phyloP scores from a whole-genome alignment of 2,888 invertebrate genomes.

The Pseudolycoriella hygida region DNA sequence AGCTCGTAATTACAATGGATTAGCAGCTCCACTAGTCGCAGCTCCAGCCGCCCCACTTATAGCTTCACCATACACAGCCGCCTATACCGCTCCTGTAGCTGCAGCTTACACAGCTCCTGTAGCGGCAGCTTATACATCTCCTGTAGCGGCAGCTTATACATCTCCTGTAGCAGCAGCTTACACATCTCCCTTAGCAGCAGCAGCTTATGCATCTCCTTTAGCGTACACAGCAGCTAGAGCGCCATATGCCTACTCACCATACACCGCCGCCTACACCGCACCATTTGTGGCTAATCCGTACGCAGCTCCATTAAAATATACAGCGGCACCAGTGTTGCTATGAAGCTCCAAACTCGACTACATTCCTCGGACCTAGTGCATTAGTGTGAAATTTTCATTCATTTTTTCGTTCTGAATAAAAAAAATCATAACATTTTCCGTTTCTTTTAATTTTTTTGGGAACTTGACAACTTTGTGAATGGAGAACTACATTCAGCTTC shows the following conservation, averaged over 20 bases:
- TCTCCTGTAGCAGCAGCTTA: conserved; percentile 14
- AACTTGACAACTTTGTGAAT: no score
- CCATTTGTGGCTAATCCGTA: neutral
- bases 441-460: no score
- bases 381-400: no score
- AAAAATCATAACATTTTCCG: no score
- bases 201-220: no score
- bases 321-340: neutral
- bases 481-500: no score
- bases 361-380: no score
- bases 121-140: conserved; percentile 21
- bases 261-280: neutral
- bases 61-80: conserved; percentile 10
- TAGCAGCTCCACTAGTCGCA: conserved; percentile 29
- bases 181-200: conserved; percentile 9
- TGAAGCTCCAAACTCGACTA: neutral
- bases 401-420: no score
- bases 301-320: neutral
- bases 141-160: conserved; percentile 31
- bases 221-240: conserved; percentile 7
- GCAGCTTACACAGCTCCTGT: conserved; percentile 9
- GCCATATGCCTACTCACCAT: neutral
- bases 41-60: conserved; percentile 19
- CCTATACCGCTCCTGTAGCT: conserved; percentile 9
- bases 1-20: conserved; percentile 37